A percentile compares a stretch with the other conserved stretches of the same genome.
phyloP scores from a whole-genome alignment of 2,797 vertebrate genomes.

The Lagocephalus sceleratus region DNA sequence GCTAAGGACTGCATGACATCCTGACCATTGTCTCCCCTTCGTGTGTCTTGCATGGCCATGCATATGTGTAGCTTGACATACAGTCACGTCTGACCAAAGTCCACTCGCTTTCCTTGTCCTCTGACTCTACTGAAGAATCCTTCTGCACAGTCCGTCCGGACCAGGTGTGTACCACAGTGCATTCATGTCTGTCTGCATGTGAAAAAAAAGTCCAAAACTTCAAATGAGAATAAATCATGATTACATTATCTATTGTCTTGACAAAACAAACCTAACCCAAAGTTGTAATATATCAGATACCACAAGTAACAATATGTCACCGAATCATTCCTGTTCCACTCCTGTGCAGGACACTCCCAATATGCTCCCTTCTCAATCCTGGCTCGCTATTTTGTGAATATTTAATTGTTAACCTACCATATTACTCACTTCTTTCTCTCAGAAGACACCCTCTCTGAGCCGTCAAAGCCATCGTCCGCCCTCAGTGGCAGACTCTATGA shows the following conservation, averaged over 20 bases:
- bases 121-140: constrained; percentile 85
- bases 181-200: not conserved
- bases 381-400: too few relatives aligned
- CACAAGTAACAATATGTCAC: too few relatives aligned
- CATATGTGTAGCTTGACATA: constrained; percentile 70
- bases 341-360: too few relatives aligned
- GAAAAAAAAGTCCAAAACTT: not conserved
- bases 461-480: constrained; percentile 74
- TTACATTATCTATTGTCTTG: too few relatives aligned
- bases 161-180: constrained; percentile 74
- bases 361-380: too few relatives aligned
- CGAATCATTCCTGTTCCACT: too few relatives aligned
- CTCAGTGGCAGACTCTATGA: constrained; percentile 85
- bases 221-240: too few relatives aligned
- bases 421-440: not conserved
- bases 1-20: constrained; percentile 9
- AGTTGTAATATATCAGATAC: too few relatives aligned
- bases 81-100: constrained; percentile 81
- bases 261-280: too few relatives aligned
- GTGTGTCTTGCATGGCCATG: constrained; percentile 33
- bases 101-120: constrained; percentile 87
- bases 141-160: constrained; percentile 83
- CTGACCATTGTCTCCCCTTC: constrained; percentile 22
- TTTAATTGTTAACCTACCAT: not conserved
- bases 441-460: constrained; percentile 53